phyloP scores from a whole-genome alignment of 2,888 invertebrate species.

The Zaprionus obscuricornis region DNA sequence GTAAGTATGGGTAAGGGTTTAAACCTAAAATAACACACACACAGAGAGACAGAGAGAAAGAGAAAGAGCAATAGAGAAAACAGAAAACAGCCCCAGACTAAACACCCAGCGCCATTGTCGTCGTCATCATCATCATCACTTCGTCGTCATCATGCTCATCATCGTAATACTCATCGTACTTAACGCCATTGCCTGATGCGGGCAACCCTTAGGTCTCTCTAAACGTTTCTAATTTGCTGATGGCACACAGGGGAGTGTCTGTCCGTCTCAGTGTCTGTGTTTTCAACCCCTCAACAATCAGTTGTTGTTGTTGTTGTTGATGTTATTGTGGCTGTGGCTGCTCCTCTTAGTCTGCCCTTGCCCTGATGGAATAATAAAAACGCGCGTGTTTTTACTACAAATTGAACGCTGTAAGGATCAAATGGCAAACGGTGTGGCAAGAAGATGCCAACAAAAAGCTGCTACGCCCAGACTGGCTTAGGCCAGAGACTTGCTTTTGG shows the following conservation, averaged over 20 bases:
- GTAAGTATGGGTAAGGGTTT: slow-evolving; percentile 3
- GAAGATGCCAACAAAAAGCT: slow-evolving; percentile 14
- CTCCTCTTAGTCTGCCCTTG: no score
- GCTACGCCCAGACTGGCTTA: slow-evolving; percentile 7
- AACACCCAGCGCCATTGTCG: slow-evolving; percentile 24
- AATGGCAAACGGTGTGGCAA: slow-evolving; percentile 29
- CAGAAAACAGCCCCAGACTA: background rate
- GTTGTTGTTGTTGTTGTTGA: slow-evolving; percentile 4
- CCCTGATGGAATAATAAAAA: slow-evolving; percentile 80
- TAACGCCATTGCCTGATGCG: slow-evolving; percentile 12
- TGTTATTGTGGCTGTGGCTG: slow-evolving; percentile 16
- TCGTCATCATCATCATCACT: slow-evolving; percentile 18
- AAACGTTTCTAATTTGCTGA: slow-evolving; percentile 80
- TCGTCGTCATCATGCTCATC: slow-evolving; percentile 20
- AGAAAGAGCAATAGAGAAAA: no score
- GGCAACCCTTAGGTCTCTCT: slow-evolving; percentile 49
- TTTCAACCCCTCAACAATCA: slow-evolving; percentile 50
- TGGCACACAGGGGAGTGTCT: slow-evolving; percentile 78
- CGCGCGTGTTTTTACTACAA: slow-evolving; percentile 73
- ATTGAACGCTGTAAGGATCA: slow-evolving; percentile 71
- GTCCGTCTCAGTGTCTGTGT: slow-evolving; percentile 10
- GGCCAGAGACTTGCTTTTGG: background rate
- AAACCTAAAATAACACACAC: background rate
- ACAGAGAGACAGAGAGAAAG: background rate
- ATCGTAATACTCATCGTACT: no score